Conservation (phyloP, 2,797 vertebrate genomes). For the Typhlichthys eigenmanni region DNA sequence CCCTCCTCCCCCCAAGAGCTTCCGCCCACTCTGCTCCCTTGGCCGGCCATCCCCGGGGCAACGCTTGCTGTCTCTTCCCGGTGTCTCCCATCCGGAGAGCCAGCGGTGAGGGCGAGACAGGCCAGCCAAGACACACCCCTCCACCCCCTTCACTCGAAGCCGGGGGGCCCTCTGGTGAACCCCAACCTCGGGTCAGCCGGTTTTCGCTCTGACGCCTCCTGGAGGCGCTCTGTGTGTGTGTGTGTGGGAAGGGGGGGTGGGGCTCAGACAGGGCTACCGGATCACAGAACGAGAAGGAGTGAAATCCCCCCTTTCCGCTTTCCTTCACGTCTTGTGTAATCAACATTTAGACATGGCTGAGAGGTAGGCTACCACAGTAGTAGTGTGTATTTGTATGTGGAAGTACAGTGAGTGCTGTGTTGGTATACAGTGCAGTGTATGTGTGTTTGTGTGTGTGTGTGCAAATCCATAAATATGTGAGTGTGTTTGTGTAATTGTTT, state of each 20-base stretch:
- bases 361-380: conserved; percentile 38
- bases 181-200: conserved; percentile 59
- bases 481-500: background rate
- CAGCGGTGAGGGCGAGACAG: conserved; percentile 24
- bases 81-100: conserved; percentile 51
- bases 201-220: conserved; percentile 45
- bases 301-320: conserved; percentile 1
- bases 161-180: conserved; percentile 54
- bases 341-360: conserved; percentile 75
- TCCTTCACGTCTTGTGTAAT: conserved; percentile 72
- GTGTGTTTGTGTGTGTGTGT: background rate
- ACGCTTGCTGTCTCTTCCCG: conserved; percentile 59
- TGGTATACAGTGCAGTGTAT: conserved; percentile 11
- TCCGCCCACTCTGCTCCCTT: background rate
- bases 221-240: conserved; percentile 2
- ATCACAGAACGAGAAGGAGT: too few species aligned
- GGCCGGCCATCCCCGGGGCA: background rate
- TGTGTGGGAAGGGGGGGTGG: conserved; percentile 16
- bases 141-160: conserved; percentile 25
- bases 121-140: conserved; percentile 52
- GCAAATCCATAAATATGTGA: background rate
- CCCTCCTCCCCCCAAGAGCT: background rate
- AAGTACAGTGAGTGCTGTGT: conserved; percentile 33
- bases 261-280: conserved; percentile 23
- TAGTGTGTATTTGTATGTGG: conserved; percentile 10